phyloP scores from a whole-genome alignment of 2,797 vertebrate species.

The Takifugu rubripes region DNA sequence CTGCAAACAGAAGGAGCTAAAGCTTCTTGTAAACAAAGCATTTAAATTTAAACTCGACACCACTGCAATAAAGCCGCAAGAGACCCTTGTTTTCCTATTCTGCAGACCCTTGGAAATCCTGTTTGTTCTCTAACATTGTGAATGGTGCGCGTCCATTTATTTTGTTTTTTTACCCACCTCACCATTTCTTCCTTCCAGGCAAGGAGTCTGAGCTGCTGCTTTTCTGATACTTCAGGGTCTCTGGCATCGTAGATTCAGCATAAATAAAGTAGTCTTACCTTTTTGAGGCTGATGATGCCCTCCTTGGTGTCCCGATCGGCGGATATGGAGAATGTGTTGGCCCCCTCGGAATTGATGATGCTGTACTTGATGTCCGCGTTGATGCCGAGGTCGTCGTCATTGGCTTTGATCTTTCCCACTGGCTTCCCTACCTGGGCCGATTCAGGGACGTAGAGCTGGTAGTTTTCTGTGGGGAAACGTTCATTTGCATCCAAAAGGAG shows the following conservation, averaged over 20 bases:
- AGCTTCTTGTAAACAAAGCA: not conserved
- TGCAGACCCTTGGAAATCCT: not conserved
- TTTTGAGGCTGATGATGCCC: conserved; percentile 85
- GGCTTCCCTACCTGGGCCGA: conserved; percentile 93
- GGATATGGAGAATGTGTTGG: conserved; percentile 87
- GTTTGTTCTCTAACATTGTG: too few species aligned
- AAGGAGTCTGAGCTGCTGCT: too few species aligned
- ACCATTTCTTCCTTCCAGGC: too few species aligned
- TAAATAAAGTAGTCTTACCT: not conserved
- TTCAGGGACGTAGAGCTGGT: conserved; percentile 95
- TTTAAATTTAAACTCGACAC: not conserved
- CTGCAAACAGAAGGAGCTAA: not conserved
- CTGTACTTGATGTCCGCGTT: conserved; percentile 97
- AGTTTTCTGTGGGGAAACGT: conserved; percentile 82
- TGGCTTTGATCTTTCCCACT: conserved; percentile 97
- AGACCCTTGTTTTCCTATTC: not conserved
- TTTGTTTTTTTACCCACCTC: too few species aligned
- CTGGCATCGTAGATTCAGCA: not conserved
- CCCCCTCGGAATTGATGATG: conserved; percentile 90
- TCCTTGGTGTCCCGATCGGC: conserved; percentile 93
- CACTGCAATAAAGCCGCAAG: not conserved
- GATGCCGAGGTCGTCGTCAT: conserved; percentile 89
- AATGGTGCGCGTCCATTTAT: too few species aligned
- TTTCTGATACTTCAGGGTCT: not conserved
- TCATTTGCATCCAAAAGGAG: conserved; percentile 9